These are phyloP conservation scores for Callocephalon fimbriatum DNA, from an alignment of 2,113 vertebrate genomes.

Conservation along the genomic window DNA sequence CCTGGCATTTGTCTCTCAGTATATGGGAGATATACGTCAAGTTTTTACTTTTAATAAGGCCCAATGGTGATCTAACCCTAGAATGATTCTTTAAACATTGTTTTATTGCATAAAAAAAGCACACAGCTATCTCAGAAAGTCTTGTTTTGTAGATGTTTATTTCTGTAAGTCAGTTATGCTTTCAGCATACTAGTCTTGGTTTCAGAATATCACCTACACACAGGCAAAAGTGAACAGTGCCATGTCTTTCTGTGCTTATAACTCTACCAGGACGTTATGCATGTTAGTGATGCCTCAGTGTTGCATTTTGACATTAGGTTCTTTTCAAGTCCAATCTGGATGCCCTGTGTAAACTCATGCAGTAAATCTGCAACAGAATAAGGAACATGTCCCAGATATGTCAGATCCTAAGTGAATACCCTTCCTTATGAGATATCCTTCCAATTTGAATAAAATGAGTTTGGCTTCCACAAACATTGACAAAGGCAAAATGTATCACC, in stretches of 20 bases:
- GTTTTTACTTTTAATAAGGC: neutral
- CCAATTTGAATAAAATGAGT: neutral
- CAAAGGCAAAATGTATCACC: neutral
- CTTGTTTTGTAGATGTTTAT: neutral
- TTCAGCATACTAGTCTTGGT: rapidly evolving
- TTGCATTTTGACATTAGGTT: neutral
- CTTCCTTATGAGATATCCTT: neutral
- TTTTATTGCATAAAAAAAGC: neutral
- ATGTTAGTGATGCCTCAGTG: neutral
- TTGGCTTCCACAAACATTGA: neutral
- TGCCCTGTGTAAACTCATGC: neutral
- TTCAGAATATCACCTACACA: neutral
- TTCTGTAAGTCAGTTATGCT: neutral
- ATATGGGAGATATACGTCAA: neutral
- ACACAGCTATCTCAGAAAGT: neutral
- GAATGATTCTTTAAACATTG: neutral
- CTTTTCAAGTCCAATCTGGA: neutral
- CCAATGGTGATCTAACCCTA: neutral
- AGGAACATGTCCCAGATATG: neutral
- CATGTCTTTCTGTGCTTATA: neutral
- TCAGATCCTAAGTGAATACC: neutral
- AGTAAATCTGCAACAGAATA: neutral
- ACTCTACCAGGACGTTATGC: neutral
- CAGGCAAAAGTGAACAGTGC: neutral
- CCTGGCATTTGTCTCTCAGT: neutral